These are phyloP conservation scores for Lasioglossum baleicum DNA, from an alignment of 1,140 invertebrate genomes.

Conservation along the genomic window DNA sequence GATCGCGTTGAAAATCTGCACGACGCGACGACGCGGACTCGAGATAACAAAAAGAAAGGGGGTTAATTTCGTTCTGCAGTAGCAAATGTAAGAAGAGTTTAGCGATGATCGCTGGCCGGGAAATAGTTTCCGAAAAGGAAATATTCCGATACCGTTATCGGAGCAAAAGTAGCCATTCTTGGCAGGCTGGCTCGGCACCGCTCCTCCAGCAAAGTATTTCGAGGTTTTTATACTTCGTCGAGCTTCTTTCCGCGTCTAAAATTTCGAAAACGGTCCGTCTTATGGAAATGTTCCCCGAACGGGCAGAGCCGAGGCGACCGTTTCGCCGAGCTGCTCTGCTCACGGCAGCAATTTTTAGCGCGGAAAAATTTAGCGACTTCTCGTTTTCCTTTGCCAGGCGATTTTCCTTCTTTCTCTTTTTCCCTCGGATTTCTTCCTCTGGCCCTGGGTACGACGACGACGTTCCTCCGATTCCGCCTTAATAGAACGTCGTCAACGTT, in stretches of 20 bases:
- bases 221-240: conserved; percentile 15
- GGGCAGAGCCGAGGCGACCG: conserved; percentile 6
- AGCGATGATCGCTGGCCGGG: too few relatives aligned
- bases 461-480: conserved; percentile 9
- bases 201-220: conserved; percentile 25
- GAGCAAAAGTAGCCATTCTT: conserved; percentile 14
- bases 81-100: too few relatives aligned
- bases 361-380: conserved; percentile 48
- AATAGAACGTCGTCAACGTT: not conserved
- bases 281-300: conserved; percentile 42
- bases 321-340: conserved; percentile 35
- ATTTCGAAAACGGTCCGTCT: conserved; percentile 31
- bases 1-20: too few relatives aligned
- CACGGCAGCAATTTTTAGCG: conserved; percentile 47
- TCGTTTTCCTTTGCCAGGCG: conserved; percentile 14
- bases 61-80: too few relatives aligned
- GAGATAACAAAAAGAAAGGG: too few relatives aligned
- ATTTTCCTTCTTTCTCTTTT: not conserved
- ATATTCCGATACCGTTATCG: conserved; percentile 22
- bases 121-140: conserved; percentile 10
- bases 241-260: conserved; percentile 30
- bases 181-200: conserved; percentile 4
- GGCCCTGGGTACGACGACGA: too few relatives aligned
- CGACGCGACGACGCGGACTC: too few relatives aligned
- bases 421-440: not conserved